Base-by-base conservation (phyloP, 2,797 vertebrate species). In the Hypotaenidia okinawae region DNA sequence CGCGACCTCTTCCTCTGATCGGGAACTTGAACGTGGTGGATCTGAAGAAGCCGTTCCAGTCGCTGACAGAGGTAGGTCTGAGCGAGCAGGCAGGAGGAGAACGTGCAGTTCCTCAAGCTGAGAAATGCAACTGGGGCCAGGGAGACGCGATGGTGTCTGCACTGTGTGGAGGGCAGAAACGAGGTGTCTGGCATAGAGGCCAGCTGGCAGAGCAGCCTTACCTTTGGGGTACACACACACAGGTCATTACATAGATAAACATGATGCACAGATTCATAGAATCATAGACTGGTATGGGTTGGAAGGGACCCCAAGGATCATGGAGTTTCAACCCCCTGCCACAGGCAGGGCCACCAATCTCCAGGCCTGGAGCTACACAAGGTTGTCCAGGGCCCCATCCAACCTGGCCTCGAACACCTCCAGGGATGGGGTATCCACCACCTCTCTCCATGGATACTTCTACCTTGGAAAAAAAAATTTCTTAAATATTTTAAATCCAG, bases 21-120 rank as follows among this genome's bases (percentile, higher is more conserved):
- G 97, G 97, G 32, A 97, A 97, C 83, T 72, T 97, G 94, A 94
- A 97, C 1, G 63, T 95, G 69, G 87, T 97, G 86, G 95, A 97
- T 72, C 89, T 97, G 86, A 97, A 89, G 39, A 96, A 96, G 94
- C 97, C 94, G 0, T 96, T 97, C 94, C 87, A 95, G 84, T 97
- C 96, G 0, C 94, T 97, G 93, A 92, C 89, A 54, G 92, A 97
- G 97, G 97, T 97, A 97, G 77, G 64, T 22, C 61, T 59, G 85
- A 69, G 35, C 0, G 0, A 89, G 73, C 52, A 81, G 66, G 32
- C 68, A 76, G 47, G 35, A 59, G 27, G 14, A 19, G 83, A 77
- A 79, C 0, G 3, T 22, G 74, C 45, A 58, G 1, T 47, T 81
- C 83, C 74, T 45, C 22, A 14, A 58, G 51, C 0, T 47, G 1